These are phyloP conservation scores for Blennius ocellaris DNA, from an alignment of 2,113 vertebrate species.

Conservation along the genomic window DNA sequence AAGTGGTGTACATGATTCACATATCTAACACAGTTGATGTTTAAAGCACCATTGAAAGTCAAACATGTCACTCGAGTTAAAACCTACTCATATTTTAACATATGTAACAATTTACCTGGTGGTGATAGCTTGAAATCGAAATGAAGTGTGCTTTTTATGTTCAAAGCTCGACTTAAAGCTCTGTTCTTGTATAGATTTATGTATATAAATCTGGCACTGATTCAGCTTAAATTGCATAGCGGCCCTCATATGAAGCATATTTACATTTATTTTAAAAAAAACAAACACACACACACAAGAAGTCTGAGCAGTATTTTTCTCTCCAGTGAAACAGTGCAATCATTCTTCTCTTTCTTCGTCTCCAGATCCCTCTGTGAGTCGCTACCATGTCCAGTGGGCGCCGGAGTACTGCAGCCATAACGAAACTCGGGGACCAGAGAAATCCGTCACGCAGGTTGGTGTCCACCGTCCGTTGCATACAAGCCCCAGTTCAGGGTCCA, in stretches of 20 bases:
- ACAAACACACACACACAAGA: background rate
- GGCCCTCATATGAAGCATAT: background rate
- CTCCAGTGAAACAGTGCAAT: background rate
- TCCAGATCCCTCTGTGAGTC: conserved; percentile 83
- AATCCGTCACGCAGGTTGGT: conserved; percentile 88
- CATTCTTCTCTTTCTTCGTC: background rate
- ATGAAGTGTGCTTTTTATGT: too few relatives aligned
- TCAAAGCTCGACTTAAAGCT: too few relatives aligned
- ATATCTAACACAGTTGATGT: too few relatives aligned
- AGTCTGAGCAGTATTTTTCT: background rate
- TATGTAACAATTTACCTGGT: too few relatives aligned
- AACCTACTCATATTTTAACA: too few relatives aligned
- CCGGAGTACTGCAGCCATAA: conserved; percentile 91
- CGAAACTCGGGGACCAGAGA: conserved; percentile 82
- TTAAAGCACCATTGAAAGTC: too few relatives aligned
- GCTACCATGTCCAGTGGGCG: conserved; percentile 91
- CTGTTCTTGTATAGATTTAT: background rate
- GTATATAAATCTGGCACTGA: too few relatives aligned
- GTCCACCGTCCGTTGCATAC: background rate
- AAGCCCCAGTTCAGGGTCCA: background rate
- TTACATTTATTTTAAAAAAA: background rate
- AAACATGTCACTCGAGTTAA: too few relatives aligned
- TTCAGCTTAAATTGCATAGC: too few relatives aligned
- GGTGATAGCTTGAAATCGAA: too few relatives aligned
- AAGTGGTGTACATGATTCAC: too few relatives aligned